phyloP scores from a whole-genome alignment of 2,113 vertebrate species.

The Eulacestoma nigropectus region DNA sequence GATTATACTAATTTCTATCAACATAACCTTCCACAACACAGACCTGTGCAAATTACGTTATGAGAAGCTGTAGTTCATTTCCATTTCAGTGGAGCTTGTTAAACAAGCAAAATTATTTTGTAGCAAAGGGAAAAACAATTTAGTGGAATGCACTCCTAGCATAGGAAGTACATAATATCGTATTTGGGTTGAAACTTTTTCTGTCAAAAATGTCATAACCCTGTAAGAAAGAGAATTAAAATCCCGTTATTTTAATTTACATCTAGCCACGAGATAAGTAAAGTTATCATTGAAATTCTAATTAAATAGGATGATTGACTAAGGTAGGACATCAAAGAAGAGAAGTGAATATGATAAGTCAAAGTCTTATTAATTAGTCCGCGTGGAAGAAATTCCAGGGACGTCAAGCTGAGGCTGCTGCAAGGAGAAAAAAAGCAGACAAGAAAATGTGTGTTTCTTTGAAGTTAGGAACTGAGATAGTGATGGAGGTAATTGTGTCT shows the following conservation, averaged over 20 bases:
- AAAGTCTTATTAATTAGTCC: conserved; percentile 88
- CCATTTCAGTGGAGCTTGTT: conserved; percentile 60
- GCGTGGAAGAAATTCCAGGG: conserved; percentile 79
- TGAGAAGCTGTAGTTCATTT: conserved; percentile 54
- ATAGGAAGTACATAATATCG: conserved; percentile 63
- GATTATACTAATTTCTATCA: conserved; percentile 48
- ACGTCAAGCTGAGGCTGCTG: conserved; percentile 84
- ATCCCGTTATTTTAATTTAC: conserved; percentile 82
- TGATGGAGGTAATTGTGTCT: conserved; percentile 90
- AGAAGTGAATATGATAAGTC: conserved; percentile 82
- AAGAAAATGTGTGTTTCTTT: conserved; percentile 87
- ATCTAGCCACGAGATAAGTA: conserved; percentile 82
- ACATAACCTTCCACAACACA: neutral
- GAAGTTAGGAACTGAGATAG: conserved; percentile 85
- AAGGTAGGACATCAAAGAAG: conserved; percentile 88
- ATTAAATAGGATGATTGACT: conserved; percentile 86
- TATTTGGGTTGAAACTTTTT: conserved; percentile 77
- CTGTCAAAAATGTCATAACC: conserved; percentile 75
- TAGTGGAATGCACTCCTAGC: conserved; percentile 33
- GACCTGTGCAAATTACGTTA: conserved; percentile 34
- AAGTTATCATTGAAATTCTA: conserved; percentile 86
- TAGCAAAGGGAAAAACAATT: conserved; percentile 68
- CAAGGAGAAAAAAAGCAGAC: conserved; percentile 76
- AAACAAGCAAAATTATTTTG: conserved; percentile 63
- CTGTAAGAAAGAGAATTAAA: conserved; percentile 74